A percentile compares a stretch with the other conserved stretches of the same genome.
Evolutionary conservation across 92 coral and sea anemone genomes (phyloP).

Genomic region (Epizoanthus ramosus): DNA sequence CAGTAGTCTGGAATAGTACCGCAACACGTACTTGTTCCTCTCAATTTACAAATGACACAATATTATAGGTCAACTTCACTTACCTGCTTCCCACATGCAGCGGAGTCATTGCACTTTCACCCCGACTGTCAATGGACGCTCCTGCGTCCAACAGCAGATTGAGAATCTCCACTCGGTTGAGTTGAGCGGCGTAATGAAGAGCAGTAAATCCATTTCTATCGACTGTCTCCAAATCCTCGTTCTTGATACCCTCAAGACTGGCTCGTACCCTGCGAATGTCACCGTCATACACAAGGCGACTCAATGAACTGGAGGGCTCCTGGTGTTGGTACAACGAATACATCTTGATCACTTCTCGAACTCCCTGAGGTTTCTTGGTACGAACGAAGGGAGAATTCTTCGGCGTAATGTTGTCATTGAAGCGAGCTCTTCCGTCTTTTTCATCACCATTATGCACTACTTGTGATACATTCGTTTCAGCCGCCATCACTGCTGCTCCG

Average conservation of each 20-base stretch:
- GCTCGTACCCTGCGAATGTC: conserved; percentile 7
- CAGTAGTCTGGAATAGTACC: too few species aligned
- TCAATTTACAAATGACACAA: too few species aligned
- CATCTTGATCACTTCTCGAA: conserved; percentile 39
- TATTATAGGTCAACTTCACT: neutral
- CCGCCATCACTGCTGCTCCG: conserved; percentile 3
- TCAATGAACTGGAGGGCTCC: conserved; percentile 24
- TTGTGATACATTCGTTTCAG: conserved; percentile 19
- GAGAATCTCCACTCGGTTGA: conserved; percentile 35
- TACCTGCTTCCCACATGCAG: conserved; percentile 30
- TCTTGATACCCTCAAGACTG: conserved; percentile 2
- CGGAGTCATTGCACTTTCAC: conserved; percentile 28
- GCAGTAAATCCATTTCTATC: conserved; percentile 34
- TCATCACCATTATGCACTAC: neutral
- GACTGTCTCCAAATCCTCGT: conserved; percentile 1
- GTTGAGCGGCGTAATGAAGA: conserved; percentile 37
- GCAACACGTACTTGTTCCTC: too few species aligned
- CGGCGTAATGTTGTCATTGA: conserved; percentile 14
- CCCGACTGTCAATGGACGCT: conserved; percentile 20
- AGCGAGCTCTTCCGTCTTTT: conserved; percentile 10
- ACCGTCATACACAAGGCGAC: conserved; percentile 26
- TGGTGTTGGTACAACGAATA: conserved; percentile 25
- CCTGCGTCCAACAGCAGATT: conserved; percentile 28
- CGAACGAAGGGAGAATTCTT: conserved; percentile 2
- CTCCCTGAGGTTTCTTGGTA: conserved; percentile 32